These are phyloP conservation scores for Lathamus discolor DNA, from an alignment of 2,113 vertebrate species.

Conservation along the genomic window DNA sequence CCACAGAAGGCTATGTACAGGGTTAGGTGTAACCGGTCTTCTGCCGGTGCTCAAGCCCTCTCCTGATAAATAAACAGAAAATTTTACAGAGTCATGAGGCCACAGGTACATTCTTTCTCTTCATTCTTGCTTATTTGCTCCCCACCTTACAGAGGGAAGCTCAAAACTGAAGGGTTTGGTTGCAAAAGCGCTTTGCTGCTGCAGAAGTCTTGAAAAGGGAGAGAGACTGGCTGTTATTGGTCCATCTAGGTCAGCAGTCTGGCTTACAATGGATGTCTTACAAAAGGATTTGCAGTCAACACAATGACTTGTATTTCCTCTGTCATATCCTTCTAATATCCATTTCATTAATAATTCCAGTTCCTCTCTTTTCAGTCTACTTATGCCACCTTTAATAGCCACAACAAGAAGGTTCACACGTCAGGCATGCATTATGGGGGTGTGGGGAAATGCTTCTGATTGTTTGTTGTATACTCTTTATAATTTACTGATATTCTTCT, in stretches of 20 bases:
- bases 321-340: background rate
- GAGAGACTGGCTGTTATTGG: background rate
- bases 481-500: background rate
- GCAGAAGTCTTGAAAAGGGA: background rate
- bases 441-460: background rate
- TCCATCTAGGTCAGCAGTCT: background rate
- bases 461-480: background rate
- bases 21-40: background rate
- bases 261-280: background rate
- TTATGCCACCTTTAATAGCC: background rate
- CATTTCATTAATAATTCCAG: background rate
- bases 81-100: background rate
- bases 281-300: background rate
- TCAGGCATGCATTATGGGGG: background rate
- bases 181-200: background rate
- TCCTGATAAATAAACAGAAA: background rate
- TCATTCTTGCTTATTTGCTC: background rate
- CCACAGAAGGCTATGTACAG: too few species aligned
- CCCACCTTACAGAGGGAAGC: background rate
- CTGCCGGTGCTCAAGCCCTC: background rate
- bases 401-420: background rate
- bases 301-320: background rate
- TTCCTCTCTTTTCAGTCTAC: background rate
- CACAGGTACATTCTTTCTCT: background rate
- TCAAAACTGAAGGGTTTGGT: background rate